Percentiles rank a stretch among this genome's conserved stretches.
Evolutionary conservation across 1,140 invertebrate genomes (phyloP).

Genomic region (Nephila pilipes): DNA sequence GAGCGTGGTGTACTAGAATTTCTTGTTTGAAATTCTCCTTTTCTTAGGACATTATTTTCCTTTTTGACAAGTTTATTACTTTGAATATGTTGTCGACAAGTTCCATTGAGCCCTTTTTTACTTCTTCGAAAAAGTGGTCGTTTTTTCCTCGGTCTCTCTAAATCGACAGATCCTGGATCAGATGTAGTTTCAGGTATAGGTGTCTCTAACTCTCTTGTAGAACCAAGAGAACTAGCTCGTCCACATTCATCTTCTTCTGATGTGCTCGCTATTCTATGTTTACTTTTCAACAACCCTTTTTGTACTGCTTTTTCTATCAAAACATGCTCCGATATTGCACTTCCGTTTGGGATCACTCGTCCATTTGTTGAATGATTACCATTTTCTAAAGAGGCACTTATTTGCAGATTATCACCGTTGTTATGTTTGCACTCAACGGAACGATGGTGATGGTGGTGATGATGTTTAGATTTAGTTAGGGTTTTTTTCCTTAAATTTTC

Average conservation of each 20-base stretch:
- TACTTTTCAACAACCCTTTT: neutral
- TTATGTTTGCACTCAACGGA: conserved; percentile 50
- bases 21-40: conserved; percentile 14
- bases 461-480: conserved; percentile 53
- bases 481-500: conserved; percentile 70
- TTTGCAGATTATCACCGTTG: conserved; percentile 31
- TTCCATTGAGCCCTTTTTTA: conserved; percentile 73
- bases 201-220: conserved; percentile 59
- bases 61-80: conserved; percentile 67
- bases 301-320: conserved; percentile 45
- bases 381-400: conserved; percentile 13
- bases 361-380: conserved; percentile 27
- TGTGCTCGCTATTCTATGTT: conserved; percentile 62
- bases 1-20: conserved; percentile 68
- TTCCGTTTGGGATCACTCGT: neutral
- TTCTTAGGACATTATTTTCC: conserved; percentile 40
- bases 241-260: conserved; percentile 75
- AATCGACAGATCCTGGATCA: conserved; percentile 63
- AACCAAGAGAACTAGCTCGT: conserved; percentile 65
- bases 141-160: conserved; percentile 66
- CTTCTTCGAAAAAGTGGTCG: conserved; percentile 64
- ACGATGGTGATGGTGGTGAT: conserved; percentile 71
- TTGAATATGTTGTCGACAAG: conserved; percentile 72
- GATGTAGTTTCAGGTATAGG: conserved; percentile 66
- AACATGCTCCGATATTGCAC: neutral